Conservation (phyloP, 2,888 invertebrate species). For the Mesorhabditis belari region DNA sequence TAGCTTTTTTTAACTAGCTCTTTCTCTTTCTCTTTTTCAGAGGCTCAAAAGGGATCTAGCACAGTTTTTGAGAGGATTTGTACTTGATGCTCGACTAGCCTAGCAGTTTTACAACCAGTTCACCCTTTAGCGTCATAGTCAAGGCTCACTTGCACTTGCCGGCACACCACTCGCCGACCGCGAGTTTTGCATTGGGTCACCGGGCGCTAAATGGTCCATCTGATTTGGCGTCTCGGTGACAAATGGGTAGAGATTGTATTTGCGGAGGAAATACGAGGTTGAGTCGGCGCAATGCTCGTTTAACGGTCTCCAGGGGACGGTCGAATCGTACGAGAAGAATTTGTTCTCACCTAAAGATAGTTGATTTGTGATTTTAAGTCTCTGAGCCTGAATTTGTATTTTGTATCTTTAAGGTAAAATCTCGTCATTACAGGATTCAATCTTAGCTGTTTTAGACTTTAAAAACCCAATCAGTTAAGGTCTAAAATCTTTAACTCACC, state of each 20-base stretch:
- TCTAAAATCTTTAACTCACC: not conserved
- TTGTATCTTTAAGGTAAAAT: no score
- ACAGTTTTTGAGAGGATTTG: not conserved
- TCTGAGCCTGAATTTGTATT: no score
- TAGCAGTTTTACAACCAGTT: no score
- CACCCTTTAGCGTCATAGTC: no score
- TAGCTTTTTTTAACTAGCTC: no score
- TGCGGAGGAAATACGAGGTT: constrained; percentile 1
- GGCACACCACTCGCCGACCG: not conserved
- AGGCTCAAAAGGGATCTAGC: no score
- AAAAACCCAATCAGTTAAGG: not conserved
- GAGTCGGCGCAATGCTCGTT: not conserved
- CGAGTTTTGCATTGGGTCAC: no score
- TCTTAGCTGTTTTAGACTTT: not conserved
- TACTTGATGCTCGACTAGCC: not conserved
- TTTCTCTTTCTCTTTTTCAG: no score
- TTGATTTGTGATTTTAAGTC: not conserved
- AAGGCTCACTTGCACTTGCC: not conserved
- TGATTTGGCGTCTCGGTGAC: not conserved
- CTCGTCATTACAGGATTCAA: not conserved
- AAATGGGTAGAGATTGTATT: constrained; percentile 5
- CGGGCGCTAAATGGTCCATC: not conserved
- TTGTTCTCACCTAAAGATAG: not conserved
- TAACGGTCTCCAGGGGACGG: not conserved
- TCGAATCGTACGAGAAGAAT: not conserved